Evolutionary conservation across 1,140 invertebrate species (phyloP), one percentile per base, ranked within the genome.

Genomic region (Brachionus sp.): DNA sequence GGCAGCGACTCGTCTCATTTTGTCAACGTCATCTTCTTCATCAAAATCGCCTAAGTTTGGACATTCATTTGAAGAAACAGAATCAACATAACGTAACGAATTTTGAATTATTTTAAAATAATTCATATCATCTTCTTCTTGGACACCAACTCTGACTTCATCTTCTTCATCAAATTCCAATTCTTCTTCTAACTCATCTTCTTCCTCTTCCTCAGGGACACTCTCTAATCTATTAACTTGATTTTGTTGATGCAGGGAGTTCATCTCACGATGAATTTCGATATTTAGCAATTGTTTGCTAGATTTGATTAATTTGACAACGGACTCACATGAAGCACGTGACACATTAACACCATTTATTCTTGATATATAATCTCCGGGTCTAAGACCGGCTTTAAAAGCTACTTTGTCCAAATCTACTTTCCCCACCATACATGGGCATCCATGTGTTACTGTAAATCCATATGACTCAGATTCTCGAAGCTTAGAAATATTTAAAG

Each of bases 281-380:
- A 80, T 80, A 13, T 57, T 19, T 2, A 80, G 3, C 23, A 10
- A 4, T 3, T 1, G 0, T 23, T 64, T 64, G 13, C 33, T 39
- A 3, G 77, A 89, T 87, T 87, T 88, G 85, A 89, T 85, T 25
- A 88, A 84, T 70, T 87, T 87, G 23, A 86, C 88, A 10, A 89
- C 88, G 75, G 87, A 88, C 23, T 85, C 86, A 64, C 87, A 86
- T 2, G 86, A 87, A 25, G 88, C 88, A 70, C 88, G 82, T n/a
- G 88, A 88, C 7, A 89, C 88, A 83, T 96, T 95, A 75, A 92
- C 92, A 84, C 91, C 93, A 89, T 95, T 95, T 85, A 98, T 94
- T 89, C 92, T 93, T 86, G 97, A 92, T 82, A 98, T 92, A 25
- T 93, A 92, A 89, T 98, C 96, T 68, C 95, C 96, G 44, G 95